These are phyloP conservation scores for Euplexia lucipara DNA, from an alignment of 2,888 invertebrate species.

Conservation along the genomic window DNA sequence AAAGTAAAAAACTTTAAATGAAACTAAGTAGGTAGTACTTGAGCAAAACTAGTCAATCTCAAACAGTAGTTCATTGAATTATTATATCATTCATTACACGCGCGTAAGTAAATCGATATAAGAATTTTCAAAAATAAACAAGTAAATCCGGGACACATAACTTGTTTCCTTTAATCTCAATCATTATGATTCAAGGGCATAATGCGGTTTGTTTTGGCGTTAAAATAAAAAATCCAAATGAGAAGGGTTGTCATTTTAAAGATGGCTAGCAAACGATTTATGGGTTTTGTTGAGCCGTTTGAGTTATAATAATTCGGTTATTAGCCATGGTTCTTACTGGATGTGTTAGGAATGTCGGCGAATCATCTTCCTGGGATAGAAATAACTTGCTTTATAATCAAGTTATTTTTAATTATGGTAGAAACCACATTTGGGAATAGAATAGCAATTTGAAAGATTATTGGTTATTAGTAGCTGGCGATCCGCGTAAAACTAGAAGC, in stretches of 20 bases:
- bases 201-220: conserved; percentile 80
- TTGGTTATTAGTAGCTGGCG: conserved; percentile 6
- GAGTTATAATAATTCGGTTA: conserved; percentile 54
- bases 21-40: too few relatives aligned
- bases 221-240: conserved; percentile 71
- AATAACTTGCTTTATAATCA: conserved; percentile 21
- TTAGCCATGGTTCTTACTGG: conserved; percentile 53
- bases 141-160: background rate
- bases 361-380: conserved; percentile 24
- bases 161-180: conserved; percentile 63
- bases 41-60: too few relatives aligned
- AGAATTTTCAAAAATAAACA: conserved; percentile 4
- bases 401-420: conserved; percentile 19
- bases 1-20: too few relatives aligned
- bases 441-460: conserved; percentile 22
- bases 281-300: conserved; percentile 36
- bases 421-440: conserved; percentile 3
- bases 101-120: too few relatives aligned
- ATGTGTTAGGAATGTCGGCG: conserved; percentile 58
- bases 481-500: conserved; percentile 48
- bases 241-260: conserved; percentile 79
- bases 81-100: too few relatives aligned
- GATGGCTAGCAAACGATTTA: conserved; percentile 69
- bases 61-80: too few relatives aligned
- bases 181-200: conserved; percentile 73